Evolutionary conservation across 2,888 invertebrate species (phyloP).

Genomic region (Aquatica leii): DNA sequence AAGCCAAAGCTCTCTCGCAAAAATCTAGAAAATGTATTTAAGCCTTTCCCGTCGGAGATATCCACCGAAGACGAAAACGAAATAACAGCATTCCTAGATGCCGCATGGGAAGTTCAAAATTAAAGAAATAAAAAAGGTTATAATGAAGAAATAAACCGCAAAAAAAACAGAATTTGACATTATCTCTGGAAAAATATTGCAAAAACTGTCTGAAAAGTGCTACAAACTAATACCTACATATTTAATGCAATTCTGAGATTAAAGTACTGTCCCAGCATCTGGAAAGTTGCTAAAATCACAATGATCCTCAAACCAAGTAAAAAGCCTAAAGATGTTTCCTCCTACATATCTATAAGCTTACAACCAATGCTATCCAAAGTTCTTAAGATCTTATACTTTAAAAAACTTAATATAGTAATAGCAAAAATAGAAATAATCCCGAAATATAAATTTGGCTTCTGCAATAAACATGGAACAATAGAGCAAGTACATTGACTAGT

Average conservation of each 20-base stretch:
- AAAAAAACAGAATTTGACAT: no score
- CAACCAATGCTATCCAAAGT: constrained; percentile 13
- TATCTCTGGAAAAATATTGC: no score
- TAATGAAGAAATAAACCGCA: constrained; percentile 3
- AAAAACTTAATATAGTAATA: no score
- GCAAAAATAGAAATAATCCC: constrained; percentile 8
- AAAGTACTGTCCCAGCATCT: no score
- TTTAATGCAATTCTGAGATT: no score
- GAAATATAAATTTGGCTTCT: background rate
- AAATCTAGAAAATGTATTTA: background rate
- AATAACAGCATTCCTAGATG: background rate
- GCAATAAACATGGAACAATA: no score
- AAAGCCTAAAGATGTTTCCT: no score
- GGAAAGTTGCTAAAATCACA: no score
- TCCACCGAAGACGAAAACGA: background rate
- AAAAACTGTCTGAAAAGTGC: no score
- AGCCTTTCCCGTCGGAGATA: background rate
- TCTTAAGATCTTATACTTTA: background rate
- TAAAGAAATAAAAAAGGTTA: constrained; percentile 4
- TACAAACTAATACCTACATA: no score
- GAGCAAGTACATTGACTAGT: no score
- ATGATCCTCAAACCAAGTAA: no score
- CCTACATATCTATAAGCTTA: constrained; percentile 10
- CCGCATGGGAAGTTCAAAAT: background rate
- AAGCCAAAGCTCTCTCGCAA: background rate